Conservation (phyloP, 30 jellyfish, hydroid and myxozoan species). For the Aurelia aurita region DNA sequence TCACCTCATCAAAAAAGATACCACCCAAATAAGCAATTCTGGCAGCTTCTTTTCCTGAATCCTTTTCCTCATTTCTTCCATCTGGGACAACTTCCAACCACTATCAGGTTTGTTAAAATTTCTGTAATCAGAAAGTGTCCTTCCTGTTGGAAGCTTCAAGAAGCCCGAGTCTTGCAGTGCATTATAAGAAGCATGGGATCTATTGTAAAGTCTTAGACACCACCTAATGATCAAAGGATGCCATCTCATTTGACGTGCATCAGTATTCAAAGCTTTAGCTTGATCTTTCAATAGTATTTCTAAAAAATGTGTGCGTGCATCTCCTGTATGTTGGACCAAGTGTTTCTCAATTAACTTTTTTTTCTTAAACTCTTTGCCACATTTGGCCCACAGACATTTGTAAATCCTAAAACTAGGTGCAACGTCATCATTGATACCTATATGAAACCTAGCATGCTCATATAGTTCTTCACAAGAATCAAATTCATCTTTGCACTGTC, state of each 20-base stretch:
- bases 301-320: not conserved
- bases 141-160: slow-evolving; percentile 22
- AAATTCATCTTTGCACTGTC: not conserved
- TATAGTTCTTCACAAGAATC: not conserved
- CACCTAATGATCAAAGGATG: slow-evolving; percentile 10
- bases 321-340: slow-evolving; percentile 10
- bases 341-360: slow-evolving; percentile 6
- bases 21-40: not conserved
- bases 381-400: not conserved
- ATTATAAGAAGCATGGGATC: slow-evolving; percentile 13
- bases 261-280: slow-evolving; percentile 9
- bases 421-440: not conserved
- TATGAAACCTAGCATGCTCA: not conserved
- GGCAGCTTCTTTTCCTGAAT: not conserved
- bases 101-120: not conserved
- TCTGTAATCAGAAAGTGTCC: slow-evolving; percentile 19
- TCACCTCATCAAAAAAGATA: slow-evolving; percentile 15
- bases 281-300: slow-evolving; percentile 23
- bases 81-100: not conserved
- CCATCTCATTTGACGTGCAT: slow-evolving; percentile 23
- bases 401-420: not conserved
- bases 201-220: slow-evolving; percentile 10
- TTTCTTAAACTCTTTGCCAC: slow-evolving; percentile 8
- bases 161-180: slow-evolving; percentile 1
- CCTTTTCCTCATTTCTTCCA: not conserved